Conservation (phyloP, 2,888 invertebrate species). For the Uloborus plumipes region DNA sequence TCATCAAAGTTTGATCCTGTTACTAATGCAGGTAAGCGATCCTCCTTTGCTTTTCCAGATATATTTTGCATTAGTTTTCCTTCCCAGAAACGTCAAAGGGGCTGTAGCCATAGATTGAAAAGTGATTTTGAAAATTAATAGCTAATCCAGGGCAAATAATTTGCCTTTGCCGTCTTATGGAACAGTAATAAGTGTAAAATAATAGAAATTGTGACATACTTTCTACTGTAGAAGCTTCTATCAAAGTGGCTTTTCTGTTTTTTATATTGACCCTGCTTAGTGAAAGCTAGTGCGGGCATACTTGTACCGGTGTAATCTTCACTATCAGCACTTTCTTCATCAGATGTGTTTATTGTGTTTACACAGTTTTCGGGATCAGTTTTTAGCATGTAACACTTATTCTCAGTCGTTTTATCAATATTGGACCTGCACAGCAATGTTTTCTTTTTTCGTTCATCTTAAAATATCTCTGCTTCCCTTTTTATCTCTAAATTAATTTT, state of each 20-base stretch:
- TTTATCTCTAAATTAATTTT: background rate
- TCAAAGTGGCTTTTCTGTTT: too few relatives aligned
- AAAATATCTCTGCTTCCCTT: too few relatives aligned
- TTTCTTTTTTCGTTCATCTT: background rate
- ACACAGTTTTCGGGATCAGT: too few relatives aligned
- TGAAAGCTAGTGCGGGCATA: too few relatives aligned
- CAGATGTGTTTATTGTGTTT: too few relatives aligned
- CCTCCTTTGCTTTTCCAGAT: background rate
- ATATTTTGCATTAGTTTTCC: background rate
- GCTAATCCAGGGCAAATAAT: background rate
- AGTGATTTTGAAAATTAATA: background rate
- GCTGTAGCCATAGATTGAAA: too few relatives aligned
- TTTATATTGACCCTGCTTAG: too few relatives aligned
- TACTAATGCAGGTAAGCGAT: background rate
- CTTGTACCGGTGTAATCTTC: too few relatives aligned
- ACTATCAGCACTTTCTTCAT: too few relatives aligned
- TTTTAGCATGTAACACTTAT: too few relatives aligned
- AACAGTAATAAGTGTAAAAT: background rate
- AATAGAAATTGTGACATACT: background rate
- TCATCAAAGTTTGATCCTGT: background rate
- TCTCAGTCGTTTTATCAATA: too few relatives aligned
- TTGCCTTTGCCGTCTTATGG: slow-evolving; percentile 2
- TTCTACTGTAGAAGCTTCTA: background rate
- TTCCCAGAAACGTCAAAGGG: background rate
- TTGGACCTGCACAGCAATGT: too few relatives aligned